Conservation (phyloP, 2,113 vertebrate species). For the Rhineura floridana region DNA sequence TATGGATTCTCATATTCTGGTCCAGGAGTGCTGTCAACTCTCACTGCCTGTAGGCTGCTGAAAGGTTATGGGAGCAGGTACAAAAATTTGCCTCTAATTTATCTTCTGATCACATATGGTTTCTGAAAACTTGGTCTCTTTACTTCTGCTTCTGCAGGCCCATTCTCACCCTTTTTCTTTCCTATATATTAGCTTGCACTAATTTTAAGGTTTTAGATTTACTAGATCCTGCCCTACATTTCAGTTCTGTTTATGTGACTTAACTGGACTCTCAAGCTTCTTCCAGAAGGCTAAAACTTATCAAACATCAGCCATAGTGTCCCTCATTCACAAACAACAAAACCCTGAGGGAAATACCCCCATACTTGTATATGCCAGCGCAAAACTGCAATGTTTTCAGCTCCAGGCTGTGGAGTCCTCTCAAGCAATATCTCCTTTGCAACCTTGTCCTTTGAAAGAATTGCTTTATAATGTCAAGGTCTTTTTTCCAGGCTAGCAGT, state of each 20-base stretch:
- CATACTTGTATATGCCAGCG: fast-evolving
- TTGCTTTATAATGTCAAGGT: neutral
- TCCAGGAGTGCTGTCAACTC: neutral
- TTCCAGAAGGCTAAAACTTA: conserved; percentile 15
- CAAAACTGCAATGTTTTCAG: fast-evolving
- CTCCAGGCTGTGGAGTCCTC: neutral
- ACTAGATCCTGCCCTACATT: fast-evolving
- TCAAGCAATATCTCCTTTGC: neutral
- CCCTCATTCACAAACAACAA: neutral
- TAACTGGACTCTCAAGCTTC: neutral
- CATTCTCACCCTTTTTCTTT: neutral
- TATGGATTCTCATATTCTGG: neutral
- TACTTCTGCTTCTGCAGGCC: neutral
- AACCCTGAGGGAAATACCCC: neutral
- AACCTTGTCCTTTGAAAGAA: neutral
- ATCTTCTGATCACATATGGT: neutral
- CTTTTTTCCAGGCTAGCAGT: fast-evolving
- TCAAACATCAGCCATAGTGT: fast-evolving
- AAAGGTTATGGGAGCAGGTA: neutral
- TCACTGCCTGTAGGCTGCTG: neutral
- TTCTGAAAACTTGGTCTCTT: neutral
- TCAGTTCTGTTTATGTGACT: neutral
- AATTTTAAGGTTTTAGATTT: fast-evolving
- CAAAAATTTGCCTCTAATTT: neutral
- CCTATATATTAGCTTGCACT: fast-evolving